A percentile compares a stretch with the other conserved stretches of the same genome.
Conservation (phyloP, 2,113 vertebrate species). For the Emydura subglobosa region DNA sequence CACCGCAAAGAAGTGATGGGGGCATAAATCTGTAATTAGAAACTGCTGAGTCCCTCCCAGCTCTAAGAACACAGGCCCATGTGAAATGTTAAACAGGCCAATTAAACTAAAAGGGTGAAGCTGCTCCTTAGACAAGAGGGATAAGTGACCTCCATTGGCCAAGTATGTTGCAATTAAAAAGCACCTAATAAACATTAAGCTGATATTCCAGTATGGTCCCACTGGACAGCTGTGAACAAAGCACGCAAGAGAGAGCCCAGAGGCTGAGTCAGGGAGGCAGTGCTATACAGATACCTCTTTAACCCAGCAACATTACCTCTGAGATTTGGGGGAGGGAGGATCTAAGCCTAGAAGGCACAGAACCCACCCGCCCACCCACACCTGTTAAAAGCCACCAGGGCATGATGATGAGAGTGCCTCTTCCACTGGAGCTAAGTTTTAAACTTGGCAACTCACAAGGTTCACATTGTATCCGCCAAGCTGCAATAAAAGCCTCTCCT, state of each 20-base stretch:
- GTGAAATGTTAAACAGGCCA: not conserved
- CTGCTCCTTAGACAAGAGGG: rapidly evolving
- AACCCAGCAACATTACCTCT: not conserved
- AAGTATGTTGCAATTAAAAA: not conserved
- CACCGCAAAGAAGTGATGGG: not conserved
- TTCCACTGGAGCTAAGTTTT: not conserved
- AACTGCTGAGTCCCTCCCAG: not conserved
- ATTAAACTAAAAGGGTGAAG: not conserved
- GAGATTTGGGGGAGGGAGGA: not conserved
- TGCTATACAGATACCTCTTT: not conserved
- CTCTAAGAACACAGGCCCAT: not conserved
- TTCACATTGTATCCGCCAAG: rapidly evolving
- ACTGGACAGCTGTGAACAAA: not conserved
- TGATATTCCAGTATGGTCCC: rapidly evolving
- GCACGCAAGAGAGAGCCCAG: not conserved
- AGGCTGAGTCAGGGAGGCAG: not conserved
- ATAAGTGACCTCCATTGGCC: not conserved
- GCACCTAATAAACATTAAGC: not conserved
- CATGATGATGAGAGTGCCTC: not conserved
- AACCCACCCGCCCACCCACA: not conserved
- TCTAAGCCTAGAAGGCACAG: not conserved
- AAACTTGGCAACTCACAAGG: not conserved
- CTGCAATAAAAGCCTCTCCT: not conserved
- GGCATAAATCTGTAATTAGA: not conserved
- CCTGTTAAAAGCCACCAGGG: not conserved